Base-by-base conservation (phyloP, 2,113 vertebrate genomes). In the Prietella phreatophila region DNA sequence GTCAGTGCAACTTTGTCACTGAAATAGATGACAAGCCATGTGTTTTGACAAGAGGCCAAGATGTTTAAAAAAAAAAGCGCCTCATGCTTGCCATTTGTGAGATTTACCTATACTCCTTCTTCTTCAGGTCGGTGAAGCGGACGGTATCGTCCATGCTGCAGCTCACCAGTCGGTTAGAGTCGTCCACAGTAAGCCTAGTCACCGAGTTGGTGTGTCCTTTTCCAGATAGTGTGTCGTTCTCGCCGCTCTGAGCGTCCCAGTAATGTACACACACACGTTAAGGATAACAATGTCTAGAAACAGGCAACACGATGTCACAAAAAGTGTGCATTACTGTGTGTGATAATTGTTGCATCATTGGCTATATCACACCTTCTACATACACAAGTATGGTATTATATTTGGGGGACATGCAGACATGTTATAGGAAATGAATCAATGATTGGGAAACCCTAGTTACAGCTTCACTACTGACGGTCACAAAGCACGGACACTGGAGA, bases 101-200 rank as follows among this genome's bases (percentile, higher is more conserved):
- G 1, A 10, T 36, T 85, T 89, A 99, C 98, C 97, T 99, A 96
- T 99, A 99, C 84, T 97, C 97, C 50, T 94, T 95, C 84, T 95
- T 96, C 56, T 5, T 86, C 19, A 98, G 89, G 90, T 60, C 95
- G 56, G 96, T 98, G 79, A 93, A 99, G 75, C 98, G 97, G 87
- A 99, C 93, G 0, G 98, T 99, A 61, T 99, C 98, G 1, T 99
- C 98, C 98, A 99, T 99, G 91, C 98, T 96, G 94, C 98, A 99
- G 15, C 96, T 96, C 75, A 99, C 97, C 87, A 99, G 94, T 78
- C 96, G 95, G 27, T 93, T 91, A 0, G 91, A 91, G 1, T 97
- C 95, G 1, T 97, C 93, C 56, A 96, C 92, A 0, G 90, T 93
- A 95, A 99, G 96, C 92, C 94, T 95, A 87, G 95, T 96, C 92